Evolutionary conservation across 2,797 vertebrate species (phyloP).

Genomic region (Iguana delicatissima): DNA sequence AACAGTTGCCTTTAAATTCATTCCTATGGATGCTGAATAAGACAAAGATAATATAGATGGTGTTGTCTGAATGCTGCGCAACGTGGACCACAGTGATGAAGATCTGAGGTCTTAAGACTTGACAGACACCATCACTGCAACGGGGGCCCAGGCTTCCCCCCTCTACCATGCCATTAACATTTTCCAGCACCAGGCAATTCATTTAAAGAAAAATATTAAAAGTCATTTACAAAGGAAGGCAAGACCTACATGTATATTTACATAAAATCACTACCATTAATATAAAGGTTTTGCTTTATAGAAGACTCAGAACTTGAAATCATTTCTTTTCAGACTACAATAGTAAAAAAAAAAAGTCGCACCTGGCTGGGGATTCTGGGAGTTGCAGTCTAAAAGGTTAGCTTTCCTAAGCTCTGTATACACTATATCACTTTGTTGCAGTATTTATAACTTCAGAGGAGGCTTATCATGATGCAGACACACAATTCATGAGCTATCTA

Average conservation of each 20-base stretch:
- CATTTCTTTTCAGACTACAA: too few relatives aligned
- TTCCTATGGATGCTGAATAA: background rate
- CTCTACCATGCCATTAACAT: background rate
- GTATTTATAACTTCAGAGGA: background rate
- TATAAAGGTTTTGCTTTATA: background rate
- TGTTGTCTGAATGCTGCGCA: background rate
- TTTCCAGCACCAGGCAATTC: background rate
- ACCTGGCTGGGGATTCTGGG: too few relatives aligned
- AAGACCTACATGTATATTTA: background rate
- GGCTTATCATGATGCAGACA: background rate
- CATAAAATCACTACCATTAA: background rate
- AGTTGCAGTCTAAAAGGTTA: too few relatives aligned
- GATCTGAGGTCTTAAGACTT: background rate
- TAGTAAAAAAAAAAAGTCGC: too few relatives aligned
- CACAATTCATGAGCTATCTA: background rate
- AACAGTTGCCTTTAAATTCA: background rate
- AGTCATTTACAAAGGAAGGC: background rate
- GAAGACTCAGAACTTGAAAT: background rate
- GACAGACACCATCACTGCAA: background rate
- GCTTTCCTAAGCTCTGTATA: too few relatives aligned
- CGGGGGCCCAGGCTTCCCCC: background rate
- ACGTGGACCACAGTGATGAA: background rate
- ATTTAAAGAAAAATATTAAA: background rate
- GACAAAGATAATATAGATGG: background rate
- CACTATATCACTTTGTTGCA: background rate